These are phyloP conservation scores for Menidia beryllina DNA, from an alignment of 2,113 vertebrate genomes.

Conservation along the genomic window DNA sequence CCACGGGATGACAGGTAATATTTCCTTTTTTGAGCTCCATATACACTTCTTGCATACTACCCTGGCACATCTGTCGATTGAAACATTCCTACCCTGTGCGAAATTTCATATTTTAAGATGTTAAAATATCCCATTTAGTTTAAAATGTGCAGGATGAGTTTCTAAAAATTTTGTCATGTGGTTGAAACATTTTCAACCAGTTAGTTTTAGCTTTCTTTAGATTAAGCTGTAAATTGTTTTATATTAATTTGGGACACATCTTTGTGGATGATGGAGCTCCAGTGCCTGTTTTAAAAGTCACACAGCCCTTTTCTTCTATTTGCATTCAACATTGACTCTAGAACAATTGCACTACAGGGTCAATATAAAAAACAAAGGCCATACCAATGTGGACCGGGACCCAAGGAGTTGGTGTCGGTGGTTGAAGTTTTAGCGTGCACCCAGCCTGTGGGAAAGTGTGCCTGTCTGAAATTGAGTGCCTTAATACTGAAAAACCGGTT, in stretches of 20 bases:
- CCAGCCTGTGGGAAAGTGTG: neutral
- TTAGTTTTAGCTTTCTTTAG: neutral
- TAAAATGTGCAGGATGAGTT: neutral
- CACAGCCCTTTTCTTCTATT: neutral
- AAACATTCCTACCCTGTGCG: no score
- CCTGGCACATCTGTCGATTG: neutral
- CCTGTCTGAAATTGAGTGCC: constrained; percentile 29
- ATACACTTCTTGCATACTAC: neutral
- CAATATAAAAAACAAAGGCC: neutral
- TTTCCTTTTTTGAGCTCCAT: constrained; percentile 3
- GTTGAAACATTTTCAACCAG: neutral
- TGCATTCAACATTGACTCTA: neutral
- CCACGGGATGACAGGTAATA: constrained; percentile 79
- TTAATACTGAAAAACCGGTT: constrained; percentile 7
- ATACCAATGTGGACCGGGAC: neutral
- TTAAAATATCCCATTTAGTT: neutral
- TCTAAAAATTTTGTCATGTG: neutral
- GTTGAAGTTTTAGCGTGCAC: constrained; percentile 3
- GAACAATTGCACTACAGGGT: no score
- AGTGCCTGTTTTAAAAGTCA: constrained; percentile 7
- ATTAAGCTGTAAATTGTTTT: neutral
- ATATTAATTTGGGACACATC: no score
- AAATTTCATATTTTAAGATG: neutral
- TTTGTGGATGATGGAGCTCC: neutral
- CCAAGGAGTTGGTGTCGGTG: neutral